phyloP scores from a whole-genome alignment of 1,140 invertebrate genomes.

The Drosophila kepulauana region DNA sequence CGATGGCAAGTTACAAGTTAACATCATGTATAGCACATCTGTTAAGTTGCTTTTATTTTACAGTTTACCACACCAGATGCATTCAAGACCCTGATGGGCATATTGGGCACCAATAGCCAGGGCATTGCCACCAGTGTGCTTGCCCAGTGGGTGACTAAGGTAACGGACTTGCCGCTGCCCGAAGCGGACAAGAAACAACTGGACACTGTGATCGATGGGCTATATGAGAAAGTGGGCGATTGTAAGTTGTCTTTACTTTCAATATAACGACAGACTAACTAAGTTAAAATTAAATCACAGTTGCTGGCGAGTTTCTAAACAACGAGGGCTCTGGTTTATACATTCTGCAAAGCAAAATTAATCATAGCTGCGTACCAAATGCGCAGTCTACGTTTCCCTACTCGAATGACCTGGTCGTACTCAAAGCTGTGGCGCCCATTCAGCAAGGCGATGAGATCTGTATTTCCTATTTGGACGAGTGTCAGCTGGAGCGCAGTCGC shows the following conservation, averaged over 20 bases:
- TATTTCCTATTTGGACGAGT: conserved; percentile 96
- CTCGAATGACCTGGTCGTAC: conserved; percentile 92
- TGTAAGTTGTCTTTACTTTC: conserved; percentile 86
- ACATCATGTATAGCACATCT: not conserved
- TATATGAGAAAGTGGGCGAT: conserved; percentile 94
- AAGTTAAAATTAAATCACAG: conserved; percentile 84
- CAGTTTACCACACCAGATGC: conserved; percentile 95
- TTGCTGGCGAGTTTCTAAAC: conserved; percentile 95
- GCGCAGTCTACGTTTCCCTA: conserved; percentile 93
- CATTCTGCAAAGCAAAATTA: conserved; percentile 93
- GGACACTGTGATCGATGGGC: conserved; percentile 91
- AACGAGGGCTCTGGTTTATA: conserved; percentile 97
- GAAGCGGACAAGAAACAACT: conserved; percentile 89
- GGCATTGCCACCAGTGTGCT: conserved; percentile 96
- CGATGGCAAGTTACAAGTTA: conserved; percentile 45
- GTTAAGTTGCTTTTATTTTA: not conserved
- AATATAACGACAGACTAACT: too few relatives aligned
- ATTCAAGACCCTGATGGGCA: conserved; percentile 93
- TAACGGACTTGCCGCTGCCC: conserved; percentile 88
- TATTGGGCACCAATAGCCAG: conserved; percentile 97
- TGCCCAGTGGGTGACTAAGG: conserved; percentile 93
- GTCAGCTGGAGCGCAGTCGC: conserved; percentile 91
- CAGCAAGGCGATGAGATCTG: conserved; percentile 94
- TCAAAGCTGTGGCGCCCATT: conserved; percentile 92
- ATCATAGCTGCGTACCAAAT: conserved; percentile 97